These are phyloP conservation scores for Diphyllodes magnificus DNA, from an alignment of 2,113 vertebrate species.

Conservation along the genomic window DNA sequence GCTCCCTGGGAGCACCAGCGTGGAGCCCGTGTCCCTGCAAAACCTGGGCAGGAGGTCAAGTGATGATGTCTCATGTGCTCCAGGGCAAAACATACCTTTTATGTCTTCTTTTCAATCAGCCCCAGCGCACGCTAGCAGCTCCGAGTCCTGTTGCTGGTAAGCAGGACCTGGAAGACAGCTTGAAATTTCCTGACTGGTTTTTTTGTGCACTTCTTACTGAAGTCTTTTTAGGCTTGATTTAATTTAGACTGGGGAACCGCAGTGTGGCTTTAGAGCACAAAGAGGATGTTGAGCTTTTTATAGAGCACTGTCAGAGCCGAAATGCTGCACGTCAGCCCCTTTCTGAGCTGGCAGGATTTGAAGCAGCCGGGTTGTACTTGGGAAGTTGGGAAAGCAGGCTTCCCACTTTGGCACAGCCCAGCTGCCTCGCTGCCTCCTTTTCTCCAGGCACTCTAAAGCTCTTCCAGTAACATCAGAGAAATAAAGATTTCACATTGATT, in stretches of 20 bases:
- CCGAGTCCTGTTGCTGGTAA: rapidly evolving
- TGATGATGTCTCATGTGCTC: rapidly evolving
- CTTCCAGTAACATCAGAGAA: background rate
- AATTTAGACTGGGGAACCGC: background rate
- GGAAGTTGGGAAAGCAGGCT: background rate
- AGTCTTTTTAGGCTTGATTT: background rate
- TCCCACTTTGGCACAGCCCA: background rate
- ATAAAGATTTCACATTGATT: background rate
- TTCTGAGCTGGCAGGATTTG: background rate
- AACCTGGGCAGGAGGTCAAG: no score
- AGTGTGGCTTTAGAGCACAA: background rate
- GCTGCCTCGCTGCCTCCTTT: background rate
- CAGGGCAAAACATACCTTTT: no score
- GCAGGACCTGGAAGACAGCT: background rate
- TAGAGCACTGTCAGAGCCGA: rapidly evolving
- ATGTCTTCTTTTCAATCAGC: background rate
- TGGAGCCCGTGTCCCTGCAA: background rate
- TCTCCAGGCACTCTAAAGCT: background rate
- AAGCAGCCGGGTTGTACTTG: background rate
- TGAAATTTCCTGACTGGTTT: background rate
- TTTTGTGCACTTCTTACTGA: background rate
- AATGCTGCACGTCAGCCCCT: rapidly evolving
- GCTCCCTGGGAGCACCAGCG: background rate
- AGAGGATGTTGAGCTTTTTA: background rate
- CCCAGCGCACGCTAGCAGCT: rapidly evolving